Evolutionary conservation across 1,140 invertebrate genomes (phyloP), one percentile per base, ranked within the genome.

Genomic region (Homalodisca vitripennis): DNA sequence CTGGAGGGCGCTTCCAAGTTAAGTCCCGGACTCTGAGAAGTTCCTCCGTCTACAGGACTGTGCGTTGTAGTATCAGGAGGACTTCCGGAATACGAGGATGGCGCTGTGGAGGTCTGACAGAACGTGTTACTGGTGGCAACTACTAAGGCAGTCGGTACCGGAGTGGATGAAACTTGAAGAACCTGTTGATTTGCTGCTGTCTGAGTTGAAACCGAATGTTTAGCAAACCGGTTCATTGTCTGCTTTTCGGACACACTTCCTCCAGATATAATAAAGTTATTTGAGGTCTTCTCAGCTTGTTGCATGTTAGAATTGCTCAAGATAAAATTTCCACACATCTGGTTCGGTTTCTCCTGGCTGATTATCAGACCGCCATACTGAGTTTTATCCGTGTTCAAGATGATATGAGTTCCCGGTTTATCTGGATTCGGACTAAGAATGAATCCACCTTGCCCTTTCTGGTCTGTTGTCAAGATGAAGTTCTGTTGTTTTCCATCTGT

Each of bases 31-130:
- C 72, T 74, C 34, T 69, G 72, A n/a, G 71, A 64, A 24, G 71
- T 69, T 20, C 70, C 69, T 72, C 78, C 83, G 73, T 81, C 85
- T 48, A 83, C 80, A 20, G 90, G 90, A 80, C 90, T 92, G 72
- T 89, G 88, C 0, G 91, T 93, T 0, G 91, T 93, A 0, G 91
- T 93, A 74, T 92, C 91, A 0, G 90, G 91, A 3, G 91, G 89
- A 67, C 82, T 79, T 13, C 81, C 80, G 26, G 80, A 78, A 73
- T 81, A 77, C 69, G 72, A 76, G 48, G 77, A 29, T 14, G 62
- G 62, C 22, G 67, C 24, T 47, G 57, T 79, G 75, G 75, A 81
- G 67, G 75, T 82, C 75, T 83, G 83, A 78, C 80, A 84, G 73
- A 80, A 84, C 77, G 82, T 86, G 73, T 82, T 81, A 27, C 81